Conservation (phyloP, 1,140 invertebrate genomes). For the Aphelinus atriplicis region DNA sequence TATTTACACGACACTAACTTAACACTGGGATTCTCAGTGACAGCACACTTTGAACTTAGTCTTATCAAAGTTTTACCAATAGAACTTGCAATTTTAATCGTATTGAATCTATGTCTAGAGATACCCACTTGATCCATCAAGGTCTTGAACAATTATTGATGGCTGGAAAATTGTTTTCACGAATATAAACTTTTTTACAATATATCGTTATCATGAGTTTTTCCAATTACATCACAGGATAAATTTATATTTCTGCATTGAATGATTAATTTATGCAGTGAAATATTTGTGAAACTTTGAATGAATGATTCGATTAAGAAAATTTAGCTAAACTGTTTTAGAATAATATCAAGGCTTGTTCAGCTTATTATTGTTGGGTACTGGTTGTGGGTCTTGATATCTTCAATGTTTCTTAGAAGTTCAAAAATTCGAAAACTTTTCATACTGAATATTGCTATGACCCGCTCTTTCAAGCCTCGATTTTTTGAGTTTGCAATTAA, state of each 20-base stretch:
- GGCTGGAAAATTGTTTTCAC: not conserved
- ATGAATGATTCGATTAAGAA: slow-evolving; percentile 29
- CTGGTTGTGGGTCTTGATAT: slow-evolving; percentile 60
- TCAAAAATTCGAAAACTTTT: slow-evolving; percentile 45
- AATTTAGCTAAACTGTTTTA: slow-evolving; percentile 50
- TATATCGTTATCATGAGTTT: not conserved
- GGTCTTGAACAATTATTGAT: no score
- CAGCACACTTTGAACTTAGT: slow-evolving; percentile 14
- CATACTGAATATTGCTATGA: slow-evolving; percentile 17
- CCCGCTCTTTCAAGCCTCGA: slow-evolving; percentile 24
- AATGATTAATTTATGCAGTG: slow-evolving; percentile 8
- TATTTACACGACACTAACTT: slow-evolving; percentile 36
- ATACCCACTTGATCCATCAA: no score
- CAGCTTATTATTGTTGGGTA: slow-evolving; percentile 60
- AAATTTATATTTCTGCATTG: no score
- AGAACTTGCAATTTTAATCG: not conserved
- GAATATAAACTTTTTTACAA: slow-evolving; percentile 12
- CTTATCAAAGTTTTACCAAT: slow-evolving; percentile 37
- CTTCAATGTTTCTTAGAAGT: slow-evolving; percentile 60
- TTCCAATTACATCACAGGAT: no score
- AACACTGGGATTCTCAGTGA: slow-evolving; percentile 28
- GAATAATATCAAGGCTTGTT: slow-evolving; percentile 55
- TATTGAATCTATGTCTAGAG: no score
- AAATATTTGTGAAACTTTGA: slow-evolving; percentile 45
- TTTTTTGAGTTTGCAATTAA: slow-evolving; percentile 28